phyloP scores from a whole-genome alignment of 30 jellyfish, hydroid and myxozoan genomes.

The Chironex yamaguchii region DNA sequence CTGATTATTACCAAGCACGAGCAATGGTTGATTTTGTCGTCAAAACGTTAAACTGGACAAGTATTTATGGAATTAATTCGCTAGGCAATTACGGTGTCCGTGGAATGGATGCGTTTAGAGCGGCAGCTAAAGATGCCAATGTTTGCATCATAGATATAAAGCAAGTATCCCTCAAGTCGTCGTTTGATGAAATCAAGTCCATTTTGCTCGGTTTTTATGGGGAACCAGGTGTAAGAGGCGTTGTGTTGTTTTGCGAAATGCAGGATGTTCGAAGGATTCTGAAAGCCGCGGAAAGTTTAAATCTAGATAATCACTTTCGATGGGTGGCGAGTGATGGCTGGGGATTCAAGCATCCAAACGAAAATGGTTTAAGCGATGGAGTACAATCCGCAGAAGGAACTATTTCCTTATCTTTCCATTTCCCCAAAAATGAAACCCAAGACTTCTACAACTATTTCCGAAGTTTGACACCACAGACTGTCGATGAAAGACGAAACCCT shows the following conservation, averaged over 20 bases:
- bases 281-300: constrained; percentile 23
- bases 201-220: constrained; percentile 42
- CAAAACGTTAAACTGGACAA: constrained; percentile 69
- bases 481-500: constrained; percentile 38
- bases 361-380: no score
- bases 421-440: constrained; percentile 10
- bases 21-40: constrained; percentile 85
- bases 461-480: constrained; percentile 51
- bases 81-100: constrained; percentile 84
- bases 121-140: constrained; percentile 11
- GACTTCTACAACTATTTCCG: constrained; percentile 67
- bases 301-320: background rate
- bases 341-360: constrained; percentile 48
- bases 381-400: background rate
- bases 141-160: constrained; percentile 70
- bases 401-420: constrained; percentile 67
- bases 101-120: constrained; percentile 72
- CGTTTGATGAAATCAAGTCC: background rate
- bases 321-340: constrained; percentile 88
- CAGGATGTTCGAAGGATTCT: constrained; percentile 48
- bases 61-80: constrained; percentile 70
- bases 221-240: constrained; percentile 65
- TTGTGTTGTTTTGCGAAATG: constrained; percentile 84
- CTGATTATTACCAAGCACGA: constrained; percentile 82
- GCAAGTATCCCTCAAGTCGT: constrained; percentile 25